Evolutionary conservation across 2,888 invertebrate species (phyloP), one percentile per base, ranked within the genome.

Genomic region (Graphium colonna): DNA sequence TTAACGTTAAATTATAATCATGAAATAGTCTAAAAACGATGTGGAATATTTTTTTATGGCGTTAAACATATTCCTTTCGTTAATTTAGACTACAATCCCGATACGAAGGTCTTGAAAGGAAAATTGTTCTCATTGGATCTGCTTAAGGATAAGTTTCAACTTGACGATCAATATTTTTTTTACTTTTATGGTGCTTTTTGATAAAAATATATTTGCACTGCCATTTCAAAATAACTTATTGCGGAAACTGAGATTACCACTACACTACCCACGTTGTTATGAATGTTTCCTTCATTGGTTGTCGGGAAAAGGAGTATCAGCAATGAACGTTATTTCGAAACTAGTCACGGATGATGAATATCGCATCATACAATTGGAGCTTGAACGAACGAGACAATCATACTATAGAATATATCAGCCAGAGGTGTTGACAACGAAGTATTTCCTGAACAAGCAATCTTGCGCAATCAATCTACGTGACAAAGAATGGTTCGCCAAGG

Each of bases 171-270:
- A 7, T 65, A 70, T n/a, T 51, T 17, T 65, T 3, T 65, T 68
- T 0, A 59, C 68, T n/a, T 74, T 75, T 38, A 59, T 61, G 18
- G 44, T 63, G 0, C 46, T 77, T 18, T 65, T 61, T 0, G 68
- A 76, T 51, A 48, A 40, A 1, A 10, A 41, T 0, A 13, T 63
- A n/a, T 69, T 71, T 44, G 62, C 65, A 1, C 17, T 52, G 1
- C 39, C 56, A 4, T 58, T 46, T 39, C 69, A 72, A 33, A 7
- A 51, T 1, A 1, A 45, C n/a, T 55, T 75, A 1, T 52, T 69
- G 1, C 21, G 1, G 39, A 26, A 41, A 9, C 21, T 53, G 21
- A 16, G 31, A 2, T 0, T 53, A 7, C 9, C 43, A 1, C 5
- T 43, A 1, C n/a, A n/a, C n/a, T 39, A 39, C 16, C 0, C n/a